phyloP scores from a whole-genome alignment of 2,888 invertebrate genomes.

The Teleogryllus oceanicus region DNA sequence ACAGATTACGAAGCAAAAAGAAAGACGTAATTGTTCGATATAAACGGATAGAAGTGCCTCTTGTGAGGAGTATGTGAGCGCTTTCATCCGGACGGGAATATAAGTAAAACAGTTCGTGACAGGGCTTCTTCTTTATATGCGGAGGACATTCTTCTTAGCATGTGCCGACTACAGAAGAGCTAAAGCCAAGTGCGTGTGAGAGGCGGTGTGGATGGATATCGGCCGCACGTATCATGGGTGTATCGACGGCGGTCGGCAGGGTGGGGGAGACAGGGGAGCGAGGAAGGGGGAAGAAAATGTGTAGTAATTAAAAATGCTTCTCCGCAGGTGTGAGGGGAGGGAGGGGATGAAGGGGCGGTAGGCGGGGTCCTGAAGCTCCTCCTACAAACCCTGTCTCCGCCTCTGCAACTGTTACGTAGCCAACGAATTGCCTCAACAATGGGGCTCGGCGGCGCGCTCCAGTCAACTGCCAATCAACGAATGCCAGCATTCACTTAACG shows the following conservation, averaged over 20 bases:
- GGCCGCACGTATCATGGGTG: background rate
- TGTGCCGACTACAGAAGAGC: background rate
- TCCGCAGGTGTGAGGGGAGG: background rate
- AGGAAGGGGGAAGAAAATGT: constrained; percentile 4
- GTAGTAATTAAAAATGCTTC: background rate
- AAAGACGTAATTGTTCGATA: background rate
- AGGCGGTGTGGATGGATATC: background rate
- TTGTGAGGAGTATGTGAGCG: background rate
- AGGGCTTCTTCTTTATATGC: background rate
- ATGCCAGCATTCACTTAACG: background rate
- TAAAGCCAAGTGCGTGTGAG: background rate
- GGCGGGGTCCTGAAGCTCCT: constrained; percentile 18
- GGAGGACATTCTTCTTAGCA: background rate
- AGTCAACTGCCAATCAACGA: background rate
- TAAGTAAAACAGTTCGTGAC: background rate
- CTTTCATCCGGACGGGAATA: background rate
- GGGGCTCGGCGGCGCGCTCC: background rate
- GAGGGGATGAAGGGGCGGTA: background rate
- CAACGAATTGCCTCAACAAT: constrained; percentile 6
- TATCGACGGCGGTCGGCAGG: background rate
- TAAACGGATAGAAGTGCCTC: background rate
- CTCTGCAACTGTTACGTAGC: constrained; percentile 18
- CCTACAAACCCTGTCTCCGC: constrained; percentile 5
- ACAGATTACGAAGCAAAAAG: background rate
- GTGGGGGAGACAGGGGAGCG: background rate